Percentiles rank a stretch among this genome's conserved stretches.
Evolutionary conservation across 2,113 vertebrate genomes (phyloP).

Genomic region (Channa argus): DNA sequence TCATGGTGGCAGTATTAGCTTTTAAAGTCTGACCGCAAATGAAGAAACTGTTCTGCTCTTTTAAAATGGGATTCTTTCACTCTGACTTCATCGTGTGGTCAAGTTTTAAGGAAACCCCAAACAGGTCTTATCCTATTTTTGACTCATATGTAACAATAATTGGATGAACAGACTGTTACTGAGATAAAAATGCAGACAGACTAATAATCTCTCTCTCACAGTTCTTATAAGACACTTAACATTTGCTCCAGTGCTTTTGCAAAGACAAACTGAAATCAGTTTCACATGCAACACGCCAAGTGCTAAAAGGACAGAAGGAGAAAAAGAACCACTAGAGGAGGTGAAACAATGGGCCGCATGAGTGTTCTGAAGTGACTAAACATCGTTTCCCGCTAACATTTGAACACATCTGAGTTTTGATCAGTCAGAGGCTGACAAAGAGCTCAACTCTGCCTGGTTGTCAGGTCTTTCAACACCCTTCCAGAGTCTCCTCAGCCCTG

Average conservation of each 20-base stretch:
- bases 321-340: conserved; percentile 2
- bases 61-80: conserved; percentile 57
- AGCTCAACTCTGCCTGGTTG: conserved; percentile 49
- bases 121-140: conserved; percentile 50
- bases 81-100: conserved; percentile 66
- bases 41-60: conserved; percentile 46
- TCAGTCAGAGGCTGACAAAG: conserved; percentile 45
- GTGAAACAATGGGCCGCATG: conserved; percentile 1
- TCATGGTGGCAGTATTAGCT: conserved; percentile 62
- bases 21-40: conserved; percentile 58
- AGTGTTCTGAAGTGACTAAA: conserved; percentile 17
- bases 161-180: conserved; percentile 8
- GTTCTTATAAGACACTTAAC: too few relatives aligned
- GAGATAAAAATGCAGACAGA: conserved; percentile 21
- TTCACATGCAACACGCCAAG: not conserved
- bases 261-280: conserved; percentile 5
- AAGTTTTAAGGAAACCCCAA: conserved; percentile 62
- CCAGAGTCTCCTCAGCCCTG: conserved; percentile 67
- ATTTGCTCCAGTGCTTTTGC: not conserved
- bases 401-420: conserved; percentile 45
- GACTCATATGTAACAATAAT: conserved; percentile 13
- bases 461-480: conserved; percentile 60
- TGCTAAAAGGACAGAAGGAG: not conserved
- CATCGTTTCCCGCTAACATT: conserved; percentile 29
- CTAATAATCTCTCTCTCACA: not conserved